Evolutionary conservation across 2,888 invertebrate genomes (phyloP), one percentile per base, ranked within the genome.

Genomic region (Therioaphis trifolii): DNA sequence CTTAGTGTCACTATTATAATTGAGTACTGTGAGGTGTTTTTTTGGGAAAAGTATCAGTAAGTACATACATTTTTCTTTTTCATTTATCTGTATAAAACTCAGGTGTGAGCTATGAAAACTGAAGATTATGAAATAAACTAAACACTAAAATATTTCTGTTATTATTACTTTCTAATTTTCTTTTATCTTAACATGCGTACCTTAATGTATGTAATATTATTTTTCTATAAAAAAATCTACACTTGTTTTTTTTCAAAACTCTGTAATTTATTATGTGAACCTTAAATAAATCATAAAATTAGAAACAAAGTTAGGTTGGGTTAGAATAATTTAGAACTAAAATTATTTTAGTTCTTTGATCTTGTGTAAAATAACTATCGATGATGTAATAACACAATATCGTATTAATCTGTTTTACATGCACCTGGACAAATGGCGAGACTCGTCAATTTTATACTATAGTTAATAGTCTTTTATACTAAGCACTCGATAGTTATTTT

Each of bases 381-480:
- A n/a, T n/a, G 18, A 52, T 0, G 52, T 29, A 14, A 24, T 58
- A 52, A 12, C 21, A 18, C 29, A 5, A 29, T 12, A 29, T 2
- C 27, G 63, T 15, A 15, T 63, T 63, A 63, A 63, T 63, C 29
- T 12, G 29, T 55, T 58, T 55, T 11, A 15, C n/a, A 21, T 75
- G 40, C 40, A 75, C 58, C 55, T 55, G 55, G 74, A 18, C 58
- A 75, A 40, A 75, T 40, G 27, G 21, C 24, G 18, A 40, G n/a
- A 18, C 15, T n/a, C 63, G 29, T 63, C 29, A 63, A 63, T 72
- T 29, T 12, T n/a, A 15, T 52, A 29, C 29, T 12, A 27, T 52
- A 7, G 72, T 29, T 40, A n/a, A 49, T 72, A 35, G 52, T 21
- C n/a, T 72, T 58, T 58, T 40, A 40, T 58, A 75, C 21, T 63